Evolutionary conservation across 2,797 vertebrate species (phyloP).

Genomic region (Takifugu rubripes): DNA sequence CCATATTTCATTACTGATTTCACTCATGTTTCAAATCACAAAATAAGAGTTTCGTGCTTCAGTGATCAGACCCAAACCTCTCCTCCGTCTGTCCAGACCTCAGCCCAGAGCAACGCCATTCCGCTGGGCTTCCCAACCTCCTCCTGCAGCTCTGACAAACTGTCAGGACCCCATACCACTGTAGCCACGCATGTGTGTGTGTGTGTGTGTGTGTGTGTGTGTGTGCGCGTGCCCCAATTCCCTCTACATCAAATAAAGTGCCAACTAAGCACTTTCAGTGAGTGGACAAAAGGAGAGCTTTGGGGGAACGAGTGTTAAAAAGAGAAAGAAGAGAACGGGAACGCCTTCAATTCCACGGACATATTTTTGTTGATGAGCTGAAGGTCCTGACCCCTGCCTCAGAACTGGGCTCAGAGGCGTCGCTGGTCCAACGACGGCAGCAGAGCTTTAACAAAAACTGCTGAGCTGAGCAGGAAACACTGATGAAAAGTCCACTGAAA

Average conservation of each 20-base stretch:
- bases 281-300: constrained; percentile 72
- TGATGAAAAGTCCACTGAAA: constrained; percentile 20
- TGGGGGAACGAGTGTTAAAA: constrained; percentile 67
- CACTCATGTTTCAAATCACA: constrained; percentile 87
- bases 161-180: constrained; percentile 56
- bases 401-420: constrained; percentile 17
- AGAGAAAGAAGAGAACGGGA: constrained; percentile 28
- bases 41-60: constrained; percentile 84
- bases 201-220: no score
- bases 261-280: constrained; percentile 77
- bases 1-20: constrained; percentile 86
- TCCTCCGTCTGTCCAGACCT: constrained; percentile 62
- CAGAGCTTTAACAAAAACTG: constrained; percentile 11
- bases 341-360: background rate
- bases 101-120: constrained; percentile 59
- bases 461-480: constrained; percentile 11
- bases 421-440: constrained; percentile 27
- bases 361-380: constrained; percentile 55
- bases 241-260: constrained; percentile 71
- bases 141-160: constrained; percentile 59
- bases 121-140: constrained; percentile 47
- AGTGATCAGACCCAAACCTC: constrained; percentile 64
- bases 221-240: constrained; percentile 35
- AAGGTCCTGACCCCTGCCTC: constrained; percentile 42
- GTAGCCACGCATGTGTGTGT: constrained; percentile 5